Conservation (phyloP, 53 echinoderm and acorn worm genomes). For the Henricia sp. region DNA sequence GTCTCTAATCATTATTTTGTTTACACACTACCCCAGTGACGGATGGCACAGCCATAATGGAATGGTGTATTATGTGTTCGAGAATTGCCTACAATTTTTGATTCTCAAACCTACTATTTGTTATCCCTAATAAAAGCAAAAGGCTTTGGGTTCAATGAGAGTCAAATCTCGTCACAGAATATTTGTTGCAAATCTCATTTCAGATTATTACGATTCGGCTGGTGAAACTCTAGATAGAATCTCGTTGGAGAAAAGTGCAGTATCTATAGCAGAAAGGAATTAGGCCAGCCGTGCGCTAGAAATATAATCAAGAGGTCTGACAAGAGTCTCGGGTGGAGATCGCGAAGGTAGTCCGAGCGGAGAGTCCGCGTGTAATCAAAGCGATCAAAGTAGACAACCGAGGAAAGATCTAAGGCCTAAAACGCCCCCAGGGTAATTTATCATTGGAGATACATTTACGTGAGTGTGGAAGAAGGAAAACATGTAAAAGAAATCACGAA, state of each 20-base stretch:
- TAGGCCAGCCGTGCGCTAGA: conserved; percentile 1
- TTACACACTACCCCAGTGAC: too few species aligned
- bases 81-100: too few species aligned
- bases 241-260: not conserved
- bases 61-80: too few species aligned
- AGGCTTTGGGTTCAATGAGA: not conserved
- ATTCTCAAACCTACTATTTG: too few species aligned
- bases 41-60: too few species aligned
- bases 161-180: conserved; percentile 5
- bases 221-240: conserved; percentile 26
- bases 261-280: not conserved
- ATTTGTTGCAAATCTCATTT: conserved; percentile 5
- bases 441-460: not conserved
- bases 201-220: not conserved
- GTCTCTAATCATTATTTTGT: too few species aligned
- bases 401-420: not conserved
- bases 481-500: not conserved
- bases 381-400: not conserved
- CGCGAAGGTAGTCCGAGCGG: not conserved
- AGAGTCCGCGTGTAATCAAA: not conserved
- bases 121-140: not conserved
- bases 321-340: not conserved
- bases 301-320: not conserved
- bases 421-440: conserved; percentile 2
- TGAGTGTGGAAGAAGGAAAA: too few species aligned